phyloP scores from a whole-genome alignment of 2,888 invertebrate genomes.

The Timandra comae region DNA sequence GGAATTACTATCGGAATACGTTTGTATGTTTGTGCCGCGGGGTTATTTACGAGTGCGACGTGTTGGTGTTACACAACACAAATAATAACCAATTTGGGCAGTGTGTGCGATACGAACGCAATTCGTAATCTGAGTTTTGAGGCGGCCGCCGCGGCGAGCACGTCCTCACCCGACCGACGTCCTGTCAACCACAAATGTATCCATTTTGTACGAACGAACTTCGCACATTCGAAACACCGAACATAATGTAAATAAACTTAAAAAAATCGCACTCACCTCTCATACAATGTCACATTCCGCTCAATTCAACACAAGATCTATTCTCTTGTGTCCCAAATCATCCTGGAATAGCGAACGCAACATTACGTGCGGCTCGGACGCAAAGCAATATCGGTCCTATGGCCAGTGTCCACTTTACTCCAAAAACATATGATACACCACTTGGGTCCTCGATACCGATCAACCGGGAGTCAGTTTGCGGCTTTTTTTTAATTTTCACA shows the following conservation, averaged over 20 bases:
- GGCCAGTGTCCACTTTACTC: conserved; percentile 69
- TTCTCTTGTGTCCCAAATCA: conserved; percentile 66
- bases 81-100: conserved; percentile 26
- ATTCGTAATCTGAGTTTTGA: conserved; percentile 31
- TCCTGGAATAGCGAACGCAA: conserved; percentile 69
- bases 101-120: conserved; percentile 19
- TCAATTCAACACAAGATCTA: conserved; percentile 70
- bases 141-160: conserved; percentile 33
- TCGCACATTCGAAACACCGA: conserved; percentile 42
- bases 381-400: conserved; percentile 74
- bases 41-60: conserved; percentile 14
- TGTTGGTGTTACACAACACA: conserved; percentile 58
- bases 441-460: conserved; percentile 53
- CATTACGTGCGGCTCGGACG: conserved; percentile 70
- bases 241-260: conserved; percentile 69
- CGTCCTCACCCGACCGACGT: conserved; percentile 44
- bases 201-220: conserved; percentile 58
- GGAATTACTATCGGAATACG: no score
- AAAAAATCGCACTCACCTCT: conserved; percentile 64
- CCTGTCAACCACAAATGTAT: conserved; percentile 54
- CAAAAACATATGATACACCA: conserved; percentile 75
- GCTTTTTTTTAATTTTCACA: conserved; percentile 57
- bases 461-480: conserved; percentile 48
- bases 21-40: conserved; percentile 6
- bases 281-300: conserved; percentile 77